Conservation (phyloP, 53 echinoderm and acorn worm species). For the Zoroaster sp. region DNA sequence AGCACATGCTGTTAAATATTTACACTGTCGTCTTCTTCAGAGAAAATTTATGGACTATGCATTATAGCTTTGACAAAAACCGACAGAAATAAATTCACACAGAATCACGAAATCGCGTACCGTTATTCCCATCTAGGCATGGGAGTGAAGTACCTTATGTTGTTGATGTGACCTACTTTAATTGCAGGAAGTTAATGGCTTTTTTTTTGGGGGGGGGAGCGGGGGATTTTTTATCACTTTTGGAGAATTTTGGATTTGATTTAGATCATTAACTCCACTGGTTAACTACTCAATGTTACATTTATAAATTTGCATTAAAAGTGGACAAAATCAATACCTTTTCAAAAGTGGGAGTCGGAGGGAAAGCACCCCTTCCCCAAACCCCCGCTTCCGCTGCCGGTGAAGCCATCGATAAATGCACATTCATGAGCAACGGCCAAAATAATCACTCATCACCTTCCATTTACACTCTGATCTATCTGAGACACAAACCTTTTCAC, state of each 20-base stretch:
- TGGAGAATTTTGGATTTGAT: too few species aligned
- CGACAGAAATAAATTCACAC: neutral
- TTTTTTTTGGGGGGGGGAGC: neutral
- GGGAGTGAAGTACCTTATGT: neutral
- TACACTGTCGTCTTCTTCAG: neutral
- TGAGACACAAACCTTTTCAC: neutral
- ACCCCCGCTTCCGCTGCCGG: neutral
- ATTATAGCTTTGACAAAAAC: neutral
- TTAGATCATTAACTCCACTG: too few species aligned
- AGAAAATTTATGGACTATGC: neutral
- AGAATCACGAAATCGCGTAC: neutral
- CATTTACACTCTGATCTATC: conserved; percentile 19
- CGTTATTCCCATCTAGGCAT: neutral
- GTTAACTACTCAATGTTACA: too few species aligned
- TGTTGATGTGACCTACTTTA: neutral
- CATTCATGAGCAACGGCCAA: neutral
- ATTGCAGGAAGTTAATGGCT: neutral
- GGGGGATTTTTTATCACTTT: too few species aligned
- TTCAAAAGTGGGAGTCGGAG: neutral
- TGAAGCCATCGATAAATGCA: neutral
- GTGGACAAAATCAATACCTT: too few species aligned
- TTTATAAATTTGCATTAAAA: too few species aligned
- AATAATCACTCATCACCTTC: neutral
- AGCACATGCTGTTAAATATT: neutral
- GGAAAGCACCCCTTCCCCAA: neutral